Conservation (phyloP, 2,888 invertebrate genomes). For the Caenorhabditis sp. region DNA sequence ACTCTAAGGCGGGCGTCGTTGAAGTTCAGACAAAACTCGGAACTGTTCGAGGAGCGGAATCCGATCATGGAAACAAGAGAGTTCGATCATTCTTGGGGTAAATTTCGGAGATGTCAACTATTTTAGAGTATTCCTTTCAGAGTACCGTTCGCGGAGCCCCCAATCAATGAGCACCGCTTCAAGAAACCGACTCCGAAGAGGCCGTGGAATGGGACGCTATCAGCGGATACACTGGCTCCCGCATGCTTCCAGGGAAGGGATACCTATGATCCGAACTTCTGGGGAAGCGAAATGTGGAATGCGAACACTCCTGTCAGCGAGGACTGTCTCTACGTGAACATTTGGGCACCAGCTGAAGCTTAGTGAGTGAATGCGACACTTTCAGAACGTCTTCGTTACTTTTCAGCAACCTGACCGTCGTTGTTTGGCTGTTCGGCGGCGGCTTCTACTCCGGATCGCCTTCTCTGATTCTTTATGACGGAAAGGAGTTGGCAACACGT, state of each 20-base stretch:
- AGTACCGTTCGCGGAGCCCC: constrained; percentile 77
- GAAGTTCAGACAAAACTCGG: constrained; percentile 72
- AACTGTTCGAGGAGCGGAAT: constrained; percentile 69
- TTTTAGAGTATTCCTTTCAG: constrained; percentile 27
- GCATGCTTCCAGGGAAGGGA: constrained; percentile 75
- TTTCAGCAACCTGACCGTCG: constrained; percentile 76
- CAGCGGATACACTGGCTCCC: constrained; percentile 63
- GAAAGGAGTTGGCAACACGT: constrained; percentile 84
- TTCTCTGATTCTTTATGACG: constrained; percentile 81
- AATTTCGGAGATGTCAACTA: background rate
- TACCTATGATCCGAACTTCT: constrained; percentile 71
- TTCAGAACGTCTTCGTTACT: background rate
- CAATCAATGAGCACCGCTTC: constrained; percentile 69
- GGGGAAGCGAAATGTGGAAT: constrained; percentile 94
- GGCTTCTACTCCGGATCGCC: constrained; percentile 80
- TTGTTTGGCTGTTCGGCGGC: constrained; percentile 79
- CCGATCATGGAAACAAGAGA: constrained; percentile 44
- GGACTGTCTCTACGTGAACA: constrained; percentile 95
- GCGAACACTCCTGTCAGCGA: constrained; percentile 92
- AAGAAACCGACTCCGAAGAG: constrained; percentile 68
- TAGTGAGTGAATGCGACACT: constrained; percentile 53
- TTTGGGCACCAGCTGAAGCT: constrained; percentile 85
- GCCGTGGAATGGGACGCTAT: constrained; percentile 70
- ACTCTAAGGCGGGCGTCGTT: constrained; percentile 41
- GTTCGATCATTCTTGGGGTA: constrained; percentile 54